Base-by-base conservation (phyloP, 2,113 vertebrate genomes). In the Myotis yumanensis region DNA sequence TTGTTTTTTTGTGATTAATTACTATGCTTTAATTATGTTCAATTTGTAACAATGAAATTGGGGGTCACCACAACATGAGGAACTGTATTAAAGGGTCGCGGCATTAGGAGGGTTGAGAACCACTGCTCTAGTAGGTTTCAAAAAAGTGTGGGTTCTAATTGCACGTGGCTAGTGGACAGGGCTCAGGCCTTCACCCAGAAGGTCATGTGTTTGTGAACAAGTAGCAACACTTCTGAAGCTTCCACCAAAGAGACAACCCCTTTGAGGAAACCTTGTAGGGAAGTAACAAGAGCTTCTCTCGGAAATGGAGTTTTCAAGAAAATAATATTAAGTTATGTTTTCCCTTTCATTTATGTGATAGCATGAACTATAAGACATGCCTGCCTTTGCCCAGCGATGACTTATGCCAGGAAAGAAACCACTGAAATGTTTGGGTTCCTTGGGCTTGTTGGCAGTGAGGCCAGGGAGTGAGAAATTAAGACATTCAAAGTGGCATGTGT, bases 321-420 rank as follows among this genome's bases (percentile, higher is more conserved):
- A 86, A 86, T 37, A 23, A 25, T 83, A 79, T 35, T 25, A 93
- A 79, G 46, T 51, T 82, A 75, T 10, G 12, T 89, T 81, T 97
- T 86, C 76, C 48, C 59, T 90, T 81, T 76, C 25, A 81, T 71
- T 76, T 88, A 16, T 96, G 11, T 88, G 82, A 37, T 75, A 73
- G 18, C 64, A 17, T 88, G 46, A 86, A 20, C 77, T 40, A 1
- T 66, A 57, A 48, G 64, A 20, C 11, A 3, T 80, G 30, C 7
- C 52, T 79, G 48, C n/a, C 54, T 82, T 93, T 79, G n/a, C 69
- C 37, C 57, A 68, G 43, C 15, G 64, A 8, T 93, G 88, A 14
- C 28, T 86, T 79, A 35, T 73, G 68, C 37, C 25, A 62, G 77
- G 43, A 48, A 90, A 92, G 51, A 89, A 80, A 51, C 66, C 12